Base-by-base conservation (phyloP, 2,888 invertebrate genomes). In the Ryuthela nishihirai region DNA sequence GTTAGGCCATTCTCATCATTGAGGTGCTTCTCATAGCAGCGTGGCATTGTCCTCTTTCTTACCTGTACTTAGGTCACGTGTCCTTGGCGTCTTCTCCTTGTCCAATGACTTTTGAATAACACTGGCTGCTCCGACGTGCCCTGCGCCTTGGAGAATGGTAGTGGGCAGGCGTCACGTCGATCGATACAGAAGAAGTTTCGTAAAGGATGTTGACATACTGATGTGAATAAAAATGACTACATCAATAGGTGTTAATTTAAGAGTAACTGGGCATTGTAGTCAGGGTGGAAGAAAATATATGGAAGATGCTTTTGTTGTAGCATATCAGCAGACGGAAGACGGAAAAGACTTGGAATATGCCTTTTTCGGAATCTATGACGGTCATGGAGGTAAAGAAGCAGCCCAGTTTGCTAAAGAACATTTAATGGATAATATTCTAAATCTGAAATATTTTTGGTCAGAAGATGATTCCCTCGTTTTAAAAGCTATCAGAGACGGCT, bases 251-350 rank as follows among this genome's bases (percentile, higher is more conserved):
- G 88, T 93, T 68, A 94, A 94, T 81, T 82, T 95, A 72, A 85
- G 95, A 70, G 94, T 94, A 66, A 90, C 94, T 68, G 93, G 91
- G 69, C 91, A 93, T 76, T 90, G 90, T 73, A 88, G 89, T 77
- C 94, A 97, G 82, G 98, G 98, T 73, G 94, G 94, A 70, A 83
- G 98, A 73, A 92, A 92, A 78, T 97, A 98, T 75, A 98, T 98
- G 98, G 98, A 98, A 81, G 98, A 98, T 79, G 90, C 90, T 78
- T 92, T 95, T 80, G 87, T 90, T 68, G 90, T 97, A 67, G 93
- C 94, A 69, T 94, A 94, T 80, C 91, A 94, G 77, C 87, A 91
- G 77, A 88, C 88, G 18, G 85, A 88, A 72, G 89, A 90, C 75
- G 88, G 90, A 76, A 85, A 86, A 71, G 91, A 92, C 73, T 81